phyloP scores from a whole-genome alignment of 92 coral and sea anemone species.

The Desmophyllum pertusum region DNA sequence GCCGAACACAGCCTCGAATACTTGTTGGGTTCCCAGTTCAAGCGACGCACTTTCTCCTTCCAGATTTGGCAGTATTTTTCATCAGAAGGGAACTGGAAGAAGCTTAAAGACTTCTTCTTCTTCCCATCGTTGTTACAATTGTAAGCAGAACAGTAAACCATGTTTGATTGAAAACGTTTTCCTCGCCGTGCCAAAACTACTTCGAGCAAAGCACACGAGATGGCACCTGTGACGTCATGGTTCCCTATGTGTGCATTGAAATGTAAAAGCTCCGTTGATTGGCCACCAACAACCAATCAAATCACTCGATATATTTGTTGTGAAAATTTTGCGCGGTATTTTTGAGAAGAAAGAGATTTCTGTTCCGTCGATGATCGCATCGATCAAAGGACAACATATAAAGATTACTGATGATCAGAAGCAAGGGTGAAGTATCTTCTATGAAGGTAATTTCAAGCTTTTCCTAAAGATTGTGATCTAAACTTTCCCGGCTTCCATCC shows the following conservation, averaged over 20 bases:
- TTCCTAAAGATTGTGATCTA: background rate
- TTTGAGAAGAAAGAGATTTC: constrained; percentile 1
- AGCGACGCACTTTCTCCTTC: constrained; percentile 37
- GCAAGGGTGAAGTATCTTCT: background rate
- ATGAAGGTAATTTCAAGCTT: background rate
- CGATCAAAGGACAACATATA: background rate
- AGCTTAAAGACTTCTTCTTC: constrained; percentile 17
- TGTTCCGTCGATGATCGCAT: background rate
- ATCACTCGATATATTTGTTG: background rate
- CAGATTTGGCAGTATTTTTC: constrained; percentile 42
- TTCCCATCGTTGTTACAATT: constrained; percentile 45
- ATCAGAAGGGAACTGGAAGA: constrained; percentile 38
- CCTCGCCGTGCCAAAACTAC: background rate
- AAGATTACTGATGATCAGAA: background rate
- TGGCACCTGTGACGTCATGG: constrained; percentile 41
- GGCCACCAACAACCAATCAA: constrained; percentile 32
- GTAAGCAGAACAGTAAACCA: constrained; percentile 39
- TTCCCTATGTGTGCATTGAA: background rate
- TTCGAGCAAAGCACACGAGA: background rate
- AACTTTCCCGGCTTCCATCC: background rate
- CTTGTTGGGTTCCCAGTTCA: constrained; percentile 40
- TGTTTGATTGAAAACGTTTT: background rate
- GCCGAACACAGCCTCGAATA: constrained; percentile 35
- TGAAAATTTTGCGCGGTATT: constrained; percentile 30
- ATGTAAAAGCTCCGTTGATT: constrained; percentile 23